phyloP scores from a whole-genome alignment of 2,888 invertebrate species.

The Trachelus iudaicus region DNA sequence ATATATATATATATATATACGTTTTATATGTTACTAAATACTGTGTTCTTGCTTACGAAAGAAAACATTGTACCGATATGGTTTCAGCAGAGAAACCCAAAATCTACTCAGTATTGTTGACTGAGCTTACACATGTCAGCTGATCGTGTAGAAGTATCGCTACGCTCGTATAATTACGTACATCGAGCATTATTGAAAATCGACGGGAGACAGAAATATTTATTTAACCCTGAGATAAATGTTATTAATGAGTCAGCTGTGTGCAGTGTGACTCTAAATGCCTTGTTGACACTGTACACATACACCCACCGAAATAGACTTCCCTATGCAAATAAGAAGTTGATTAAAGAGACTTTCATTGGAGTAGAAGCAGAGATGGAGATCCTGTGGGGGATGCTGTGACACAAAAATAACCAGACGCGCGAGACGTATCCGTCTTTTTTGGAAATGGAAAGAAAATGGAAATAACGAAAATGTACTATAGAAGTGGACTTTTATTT shows the following conservation, averaged over 20 bases:
- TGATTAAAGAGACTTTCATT: slow-evolving; percentile 7
- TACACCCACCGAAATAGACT: slow-evolving; percentile 4
- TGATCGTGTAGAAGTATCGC: background rate
- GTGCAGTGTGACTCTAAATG: background rate
- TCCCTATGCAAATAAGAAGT: slow-evolving; percentile 12
- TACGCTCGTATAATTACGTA: background rate
- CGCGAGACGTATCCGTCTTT: background rate
- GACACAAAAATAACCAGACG: background rate
- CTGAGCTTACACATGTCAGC: too few relatives aligned
- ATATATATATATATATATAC: too few relatives aligned
- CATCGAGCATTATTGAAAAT: too few relatives aligned
- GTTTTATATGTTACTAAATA: too few relatives aligned
- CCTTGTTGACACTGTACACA: background rate
- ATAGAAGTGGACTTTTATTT: background rate
- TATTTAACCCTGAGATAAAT: slow-evolving; percentile 10
- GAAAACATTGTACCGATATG: background rate
- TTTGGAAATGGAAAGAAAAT: background rate
- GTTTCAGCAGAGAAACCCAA: background rate
- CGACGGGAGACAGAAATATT: slow-evolving; percentile 2
- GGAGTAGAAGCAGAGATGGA: background rate
- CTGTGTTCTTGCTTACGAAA: background rate
- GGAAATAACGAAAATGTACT: background rate
- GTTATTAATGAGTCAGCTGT: slow-evolving; percentile 5
- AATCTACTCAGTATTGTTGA: background rate
- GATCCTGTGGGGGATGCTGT: background rate